These are phyloP conservation scores for Cynaeus angustus DNA, from an alignment of 2,888 invertebrate species.

Conservation along the genomic window DNA sequence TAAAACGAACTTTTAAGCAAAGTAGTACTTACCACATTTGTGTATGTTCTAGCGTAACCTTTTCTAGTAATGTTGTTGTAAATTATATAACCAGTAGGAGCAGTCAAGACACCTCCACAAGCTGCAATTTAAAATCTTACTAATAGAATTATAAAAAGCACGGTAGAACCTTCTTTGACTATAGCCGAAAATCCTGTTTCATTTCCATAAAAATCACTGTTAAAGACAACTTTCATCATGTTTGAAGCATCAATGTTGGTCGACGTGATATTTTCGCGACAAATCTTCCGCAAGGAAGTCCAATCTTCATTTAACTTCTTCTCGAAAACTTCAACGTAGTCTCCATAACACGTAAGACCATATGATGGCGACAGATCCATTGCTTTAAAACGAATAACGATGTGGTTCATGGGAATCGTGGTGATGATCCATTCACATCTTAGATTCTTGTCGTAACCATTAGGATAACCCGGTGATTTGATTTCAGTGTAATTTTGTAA, in stretches of 20 bases:
- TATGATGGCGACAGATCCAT: slow-evolving; percentile 76
- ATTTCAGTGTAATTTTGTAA: slow-evolving; percentile 67
- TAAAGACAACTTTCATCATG: slow-evolving; percentile 80
- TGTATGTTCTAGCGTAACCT: slow-evolving; percentile 53
- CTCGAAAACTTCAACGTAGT: slow-evolving; percentile 77
- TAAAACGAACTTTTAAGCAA: not conserved
- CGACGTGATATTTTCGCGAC: slow-evolving; percentile 71
- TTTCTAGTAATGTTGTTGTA: slow-evolving; percentile 69
- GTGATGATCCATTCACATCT: slow-evolving; percentile 85
- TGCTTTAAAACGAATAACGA: slow-evolving; percentile 74
- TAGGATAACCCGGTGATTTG: slow-evolving; percentile 85
- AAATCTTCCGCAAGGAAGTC: slow-evolving; percentile 74
- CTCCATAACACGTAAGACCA: slow-evolving; percentile 74
- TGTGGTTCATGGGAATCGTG: slow-evolving; percentile 76
- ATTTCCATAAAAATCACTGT: slow-evolving; percentile 76
- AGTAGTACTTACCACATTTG: not conserved
- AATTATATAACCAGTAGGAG: slow-evolving; percentile 72
- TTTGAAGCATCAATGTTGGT: slow-evolving; percentile 66
- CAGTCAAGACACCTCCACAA: slow-evolving; percentile 82
- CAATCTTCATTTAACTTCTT: slow-evolving; percentile 73
- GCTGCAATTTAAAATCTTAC: slow-evolving; percentile 63
- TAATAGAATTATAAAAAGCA: no score
- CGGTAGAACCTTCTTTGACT: slow-evolving; percentile 72
- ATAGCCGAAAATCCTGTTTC: slow-evolving; percentile 80
- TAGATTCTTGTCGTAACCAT: slow-evolving; percentile 77